Evolutionary conservation across 2,888 invertebrate genomes (phyloP), one percentile per base, ranked within the genome.

Genomic region (Drosophila quasianomalipes): DNA sequence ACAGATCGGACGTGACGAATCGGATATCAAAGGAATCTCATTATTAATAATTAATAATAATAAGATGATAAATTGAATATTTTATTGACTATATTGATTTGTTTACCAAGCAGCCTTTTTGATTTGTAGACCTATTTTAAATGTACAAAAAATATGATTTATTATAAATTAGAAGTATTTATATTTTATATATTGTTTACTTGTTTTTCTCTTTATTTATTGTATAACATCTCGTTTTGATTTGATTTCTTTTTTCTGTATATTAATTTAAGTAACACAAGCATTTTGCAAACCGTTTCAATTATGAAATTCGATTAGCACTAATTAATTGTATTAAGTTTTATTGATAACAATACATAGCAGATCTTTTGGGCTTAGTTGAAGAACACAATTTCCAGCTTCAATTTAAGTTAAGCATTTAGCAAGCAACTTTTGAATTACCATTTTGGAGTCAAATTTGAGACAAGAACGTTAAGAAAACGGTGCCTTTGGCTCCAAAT

Each of bases 321-420:
- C 16, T 31, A 41, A 55, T 59, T 47, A 58, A 70, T 53, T 51
- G 37, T 30, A 28, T 47, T 61, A 41, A 62, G 41, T 47, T 70
- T 77, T 79, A 70, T 77, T 74, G 28, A 57, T 57, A 19, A 60
- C 35, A 69, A 65, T 78, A 78, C 41, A 70, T 35, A 69, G 37
- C 41, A 49, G 22, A 70, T 37, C 31, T 33, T 54, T 54, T 19
- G 44, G 70, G 51, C 55, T 39, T 28, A 14, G 14, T 37, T 26
- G 16, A 59, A 26, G 10, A 19, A 37, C 37, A 26, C 19, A 31
- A 30, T 30, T 61, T 53, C 39, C 37, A 33, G 35, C 33, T 53
- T 31, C 7, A 41, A 52, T 47, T 47, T 61, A 26, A 52, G 37
- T 54, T 37, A n/a, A 51, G 52, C 33, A 31, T 54, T 37, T 19